These are phyloP conservation scores for Itoplectis maculator DNA, from an alignment of 2,888 invertebrate genomes.

Conservation along the genomic window DNA sequence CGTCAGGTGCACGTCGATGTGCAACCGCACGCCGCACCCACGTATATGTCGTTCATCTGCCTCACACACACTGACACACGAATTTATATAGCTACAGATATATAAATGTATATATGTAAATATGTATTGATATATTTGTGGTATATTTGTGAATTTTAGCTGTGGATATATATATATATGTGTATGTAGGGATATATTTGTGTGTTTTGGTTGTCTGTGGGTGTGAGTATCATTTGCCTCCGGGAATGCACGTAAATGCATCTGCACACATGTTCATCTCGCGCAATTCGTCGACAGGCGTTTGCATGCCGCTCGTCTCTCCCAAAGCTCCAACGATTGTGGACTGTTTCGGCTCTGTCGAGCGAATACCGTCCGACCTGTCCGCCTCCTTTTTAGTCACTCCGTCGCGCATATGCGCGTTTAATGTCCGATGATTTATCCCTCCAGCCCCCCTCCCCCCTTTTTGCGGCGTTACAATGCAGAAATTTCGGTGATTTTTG, in stretches of 20 bases:
- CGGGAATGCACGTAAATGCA: constrained; percentile 3
- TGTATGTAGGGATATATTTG: neutral
- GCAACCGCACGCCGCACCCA: constrained; percentile 46
- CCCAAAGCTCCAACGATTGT: constrained; percentile 57
- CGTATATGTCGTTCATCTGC: constrained; percentile 29
- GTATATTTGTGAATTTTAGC: too few relatives aligned
- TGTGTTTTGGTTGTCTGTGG: too few relatives aligned
- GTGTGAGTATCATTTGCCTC: constrained; percentile 13
- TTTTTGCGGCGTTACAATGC: too few relatives aligned
- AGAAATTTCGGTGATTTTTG: too few relatives aligned
- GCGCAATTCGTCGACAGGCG: constrained; percentile 50
- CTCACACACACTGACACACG: neutral
- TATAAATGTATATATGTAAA: constrained; percentile 17
- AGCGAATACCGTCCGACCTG: constrained; percentile 38
- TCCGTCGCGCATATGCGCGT: constrained; percentile 17
- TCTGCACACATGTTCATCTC: constrained; percentile 28
- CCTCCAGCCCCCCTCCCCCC: too few relatives aligned
- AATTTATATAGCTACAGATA: neutral
- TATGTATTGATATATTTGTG: constrained; percentile 16
- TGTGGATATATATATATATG: neutral
- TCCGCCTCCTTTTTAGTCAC: constrained; percentile 21
- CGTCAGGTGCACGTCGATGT: constrained; percentile 73
- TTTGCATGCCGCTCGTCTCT: constrained; percentile 30
- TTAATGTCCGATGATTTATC: constrained; percentile 31
- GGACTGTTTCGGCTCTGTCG: constrained; percentile 54